Percentiles rank a stretch among this genome's conserved stretches.
phyloP scores from a whole-genome alignment of 2,888 invertebrate genomes.

The Ophion obscuratus region DNA sequence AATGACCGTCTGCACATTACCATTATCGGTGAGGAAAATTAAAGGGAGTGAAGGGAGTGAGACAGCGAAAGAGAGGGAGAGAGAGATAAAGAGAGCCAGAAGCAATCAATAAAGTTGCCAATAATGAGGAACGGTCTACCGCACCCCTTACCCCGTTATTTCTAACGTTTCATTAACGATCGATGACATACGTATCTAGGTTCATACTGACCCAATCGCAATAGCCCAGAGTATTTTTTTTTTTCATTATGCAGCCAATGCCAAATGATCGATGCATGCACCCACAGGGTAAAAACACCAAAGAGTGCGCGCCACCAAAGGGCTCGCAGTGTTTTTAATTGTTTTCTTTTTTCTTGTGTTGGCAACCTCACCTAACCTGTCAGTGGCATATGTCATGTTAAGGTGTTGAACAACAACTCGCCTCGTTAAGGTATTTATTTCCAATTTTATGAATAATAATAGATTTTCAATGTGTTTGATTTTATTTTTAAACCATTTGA shows the following conservation, averaged over 20 bases:
- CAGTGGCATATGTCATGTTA: no score
- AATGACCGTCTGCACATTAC: neutral
- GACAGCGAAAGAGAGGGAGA: neutral
- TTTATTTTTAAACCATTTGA: no score
- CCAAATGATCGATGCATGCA: slow-evolving; percentile 22
- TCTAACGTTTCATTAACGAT: slow-evolving; percentile 37
- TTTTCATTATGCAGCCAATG: slow-evolving; percentile 58
- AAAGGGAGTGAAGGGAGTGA: neutral
- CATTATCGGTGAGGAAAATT: neutral
- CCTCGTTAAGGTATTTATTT: no score
- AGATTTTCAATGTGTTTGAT: no score
- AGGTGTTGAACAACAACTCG: no score
- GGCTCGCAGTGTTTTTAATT: no score
- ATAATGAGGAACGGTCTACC: slow-evolving; percentile 32
- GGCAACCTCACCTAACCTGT: no score
- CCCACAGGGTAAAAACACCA: no score
- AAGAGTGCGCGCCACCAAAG: no score
- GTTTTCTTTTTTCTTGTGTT: no score
- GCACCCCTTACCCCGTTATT: slow-evolving; percentile 30
- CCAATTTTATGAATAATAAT: no score
- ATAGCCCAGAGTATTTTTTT: slow-evolving; percentile 35
- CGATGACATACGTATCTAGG: slow-evolving; percentile 24
- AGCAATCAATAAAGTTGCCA: slow-evolving; percentile 42
- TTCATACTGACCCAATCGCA: slow-evolving; percentile 21
- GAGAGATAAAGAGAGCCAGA: neutral